Conservation (phyloP, 2,113 vertebrate genomes). For the Gallinago jamesoni region DNA sequence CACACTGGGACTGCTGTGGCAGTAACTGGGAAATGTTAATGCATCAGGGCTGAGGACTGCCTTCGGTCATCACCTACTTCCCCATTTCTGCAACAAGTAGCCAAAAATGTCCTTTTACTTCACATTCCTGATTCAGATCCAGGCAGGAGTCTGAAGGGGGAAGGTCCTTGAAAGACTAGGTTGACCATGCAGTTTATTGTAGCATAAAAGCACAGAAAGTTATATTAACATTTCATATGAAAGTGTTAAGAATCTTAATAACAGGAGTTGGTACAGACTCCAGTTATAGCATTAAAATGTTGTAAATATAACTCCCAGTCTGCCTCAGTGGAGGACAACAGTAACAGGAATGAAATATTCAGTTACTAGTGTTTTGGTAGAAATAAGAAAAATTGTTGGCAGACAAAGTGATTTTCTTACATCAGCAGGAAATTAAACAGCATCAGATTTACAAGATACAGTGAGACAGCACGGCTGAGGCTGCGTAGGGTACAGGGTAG, state of each 20-base stretch:
- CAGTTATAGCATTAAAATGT: not conserved
- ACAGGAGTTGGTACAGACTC: not conserved
- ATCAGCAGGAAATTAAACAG: slow-evolving; percentile 57
- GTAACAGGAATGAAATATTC: slow-evolving; percentile 13
- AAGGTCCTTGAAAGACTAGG: not conserved
- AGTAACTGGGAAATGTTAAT: not conserved
- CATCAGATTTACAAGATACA: slow-evolving; percentile 21
- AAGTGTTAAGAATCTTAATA: not conserved
- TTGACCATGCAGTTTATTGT: fast-evolving
- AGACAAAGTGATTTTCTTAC: slow-evolving; percentile 32
- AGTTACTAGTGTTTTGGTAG: slow-evolving; percentile 15
- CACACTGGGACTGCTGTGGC: not conserved
- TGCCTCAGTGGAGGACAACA: not conserved
- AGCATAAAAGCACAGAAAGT: not conserved
- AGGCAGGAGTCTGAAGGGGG: not conserved
- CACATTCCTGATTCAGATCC: not conserved
- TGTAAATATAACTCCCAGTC: not conserved
- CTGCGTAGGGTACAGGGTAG: not conserved
- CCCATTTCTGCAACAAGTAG: not conserved
- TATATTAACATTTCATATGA: not conserved
- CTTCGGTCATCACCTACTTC: not conserved
- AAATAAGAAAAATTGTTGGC: slow-evolving; percentile 37
- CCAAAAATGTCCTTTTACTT: not conserved
- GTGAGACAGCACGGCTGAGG: not conserved
- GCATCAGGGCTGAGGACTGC: not conserved